Percentiles rank a stretch among this genome's conserved stretches.
Conservation (phyloP, 2,113 vertebrate species). For the Oplegnathus fasciatus region DNA sequence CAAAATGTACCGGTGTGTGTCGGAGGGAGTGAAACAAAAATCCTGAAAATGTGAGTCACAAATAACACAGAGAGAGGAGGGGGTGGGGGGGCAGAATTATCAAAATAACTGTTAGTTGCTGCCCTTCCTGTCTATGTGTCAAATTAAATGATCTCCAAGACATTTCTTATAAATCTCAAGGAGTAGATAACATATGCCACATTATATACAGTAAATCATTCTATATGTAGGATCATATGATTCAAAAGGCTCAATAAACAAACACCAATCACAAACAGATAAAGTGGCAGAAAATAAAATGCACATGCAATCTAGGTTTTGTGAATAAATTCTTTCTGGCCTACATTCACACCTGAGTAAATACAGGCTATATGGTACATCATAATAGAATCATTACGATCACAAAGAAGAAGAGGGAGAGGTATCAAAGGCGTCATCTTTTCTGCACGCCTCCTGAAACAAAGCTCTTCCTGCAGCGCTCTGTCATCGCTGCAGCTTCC, state of each 20-base stretch:
- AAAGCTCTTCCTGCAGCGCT: conserved; percentile 64
- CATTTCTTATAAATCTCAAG: not conserved
- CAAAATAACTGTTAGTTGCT: not conserved
- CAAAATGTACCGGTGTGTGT: no score
- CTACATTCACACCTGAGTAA: conserved; percentile 14
- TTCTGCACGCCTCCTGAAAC: conserved; percentile 52
- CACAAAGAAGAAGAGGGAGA: conserved; percentile 33
- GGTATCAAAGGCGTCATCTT: conserved; percentile 44
- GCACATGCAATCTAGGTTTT: not conserved
- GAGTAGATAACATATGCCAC: not conserved
- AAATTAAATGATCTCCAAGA: not conserved
- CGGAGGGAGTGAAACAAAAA: no score
- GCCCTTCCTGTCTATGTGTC: not conserved
- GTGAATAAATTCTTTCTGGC: not conserved
- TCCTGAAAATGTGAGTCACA: no score
- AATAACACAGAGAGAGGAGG: no score
- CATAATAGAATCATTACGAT: conserved; percentile 26
- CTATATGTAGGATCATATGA: not conserved
- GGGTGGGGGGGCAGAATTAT: no score
- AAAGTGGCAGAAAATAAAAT: not conserved
- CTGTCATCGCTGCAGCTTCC: conserved; percentile 66
- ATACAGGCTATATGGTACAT: not conserved
- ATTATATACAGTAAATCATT: not conserved
- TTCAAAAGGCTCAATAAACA: conserved; percentile 12
- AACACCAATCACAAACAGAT: conserved; percentile 3